Percentiles rank a stretch among this genome's conserved stretches.
These are phyloP conservation scores for Trichogramma pretiosum DNA, from an alignment of 1,140 invertebrate genomes.

Conservation along the genomic window DNA sequence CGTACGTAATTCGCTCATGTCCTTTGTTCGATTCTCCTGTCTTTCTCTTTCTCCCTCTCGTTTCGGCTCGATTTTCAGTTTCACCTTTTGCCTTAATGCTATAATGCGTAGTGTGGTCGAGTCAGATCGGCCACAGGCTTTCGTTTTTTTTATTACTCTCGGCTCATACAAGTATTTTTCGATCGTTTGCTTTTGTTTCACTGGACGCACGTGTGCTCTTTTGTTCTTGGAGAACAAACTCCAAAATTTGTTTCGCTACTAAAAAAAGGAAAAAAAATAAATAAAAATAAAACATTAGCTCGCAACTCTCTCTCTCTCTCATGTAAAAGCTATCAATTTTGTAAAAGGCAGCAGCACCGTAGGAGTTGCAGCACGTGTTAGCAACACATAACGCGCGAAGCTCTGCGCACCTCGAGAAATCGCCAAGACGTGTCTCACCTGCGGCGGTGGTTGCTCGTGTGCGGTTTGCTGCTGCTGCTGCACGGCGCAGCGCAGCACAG, in stretches of 20 bases:
- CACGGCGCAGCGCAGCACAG: not conserved
- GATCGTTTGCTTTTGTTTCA: too few species aligned
- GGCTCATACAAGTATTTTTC: not conserved
- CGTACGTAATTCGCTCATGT: too few species aligned
- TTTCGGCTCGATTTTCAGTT: constrained; percentile 9
- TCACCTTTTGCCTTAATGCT: too few species aligned
- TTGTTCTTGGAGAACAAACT: too few species aligned
- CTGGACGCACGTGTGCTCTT: not conserved
- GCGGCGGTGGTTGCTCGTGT: too few species aligned
- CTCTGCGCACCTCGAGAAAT: not conserved
- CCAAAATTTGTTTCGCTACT: not conserved
- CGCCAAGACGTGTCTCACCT: constrained; percentile 9
- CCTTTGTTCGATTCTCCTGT: too few species aligned
- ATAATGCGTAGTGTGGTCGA: too few species aligned
- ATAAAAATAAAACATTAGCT: not conserved
- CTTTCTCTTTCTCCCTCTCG: not conserved
- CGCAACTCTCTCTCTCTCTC: not conserved
- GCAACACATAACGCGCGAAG: not conserved
- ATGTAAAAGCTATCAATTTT: constrained; percentile 5
- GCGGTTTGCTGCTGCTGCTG: too few species aligned
- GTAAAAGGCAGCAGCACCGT: not conserved
- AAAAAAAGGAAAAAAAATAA: not conserved
- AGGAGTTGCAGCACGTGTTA: too few species aligned
- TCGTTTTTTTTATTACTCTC: not conserved
- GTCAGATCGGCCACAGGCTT: not conserved